Evolutionary conservation across 2,888 invertebrate genomes (phyloP).

Genomic region (Liopterus haemorrhoidalis): DNA sequence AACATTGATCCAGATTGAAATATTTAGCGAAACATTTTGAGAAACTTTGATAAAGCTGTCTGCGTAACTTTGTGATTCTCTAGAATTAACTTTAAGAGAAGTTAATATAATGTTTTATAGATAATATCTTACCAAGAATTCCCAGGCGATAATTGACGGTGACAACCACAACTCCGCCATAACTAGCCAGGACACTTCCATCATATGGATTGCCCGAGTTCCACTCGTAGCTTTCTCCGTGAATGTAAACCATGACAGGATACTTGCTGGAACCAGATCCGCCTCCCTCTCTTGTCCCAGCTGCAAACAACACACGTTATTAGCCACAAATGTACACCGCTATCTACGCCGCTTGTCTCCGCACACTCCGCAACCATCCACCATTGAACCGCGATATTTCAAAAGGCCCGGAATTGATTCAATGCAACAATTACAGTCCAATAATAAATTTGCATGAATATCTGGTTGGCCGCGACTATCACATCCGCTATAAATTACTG

Average conservation of each 20-base stretch:
- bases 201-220: slow-evolving; percentile 98
- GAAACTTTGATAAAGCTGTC: too few species aligned
- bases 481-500: slow-evolving; percentile 22
- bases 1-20: too few species aligned
- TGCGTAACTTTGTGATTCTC: too few species aligned
- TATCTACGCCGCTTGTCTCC: neutral
- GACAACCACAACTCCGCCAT: slow-evolving; percentile 83
- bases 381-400: slow-evolving; percentile 14
- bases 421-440: slow-evolving; percentile 25
- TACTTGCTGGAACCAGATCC: slow-evolving; percentile 57
- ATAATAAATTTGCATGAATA: slow-evolving; percentile 25
- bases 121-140: slow-evolving; percentile 73
- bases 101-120: too few species aligned
- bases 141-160: slow-evolving; percentile 78
- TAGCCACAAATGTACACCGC: slow-evolving; percentile 4
- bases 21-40: too few species aligned
- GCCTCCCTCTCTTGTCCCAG: slow-evolving; percentile 54
- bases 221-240: slow-evolving; percentile 95
- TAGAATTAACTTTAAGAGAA: too few species aligned
- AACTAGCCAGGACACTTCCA: slow-evolving; percentile 89
- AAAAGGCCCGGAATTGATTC: slow-evolving; percentile 22
- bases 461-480: slow-evolving; percentile 22
- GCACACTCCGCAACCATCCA: neutral
- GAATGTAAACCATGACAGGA: slow-evolving; percentile 91
- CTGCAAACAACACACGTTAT: slow-evolving; percentile 45